Percentiles rank a stretch among this genome's conserved stretches.
phyloP scores from a whole-genome alignment of 2,113 vertebrate species.

The Thomomys bottae region DNA sequence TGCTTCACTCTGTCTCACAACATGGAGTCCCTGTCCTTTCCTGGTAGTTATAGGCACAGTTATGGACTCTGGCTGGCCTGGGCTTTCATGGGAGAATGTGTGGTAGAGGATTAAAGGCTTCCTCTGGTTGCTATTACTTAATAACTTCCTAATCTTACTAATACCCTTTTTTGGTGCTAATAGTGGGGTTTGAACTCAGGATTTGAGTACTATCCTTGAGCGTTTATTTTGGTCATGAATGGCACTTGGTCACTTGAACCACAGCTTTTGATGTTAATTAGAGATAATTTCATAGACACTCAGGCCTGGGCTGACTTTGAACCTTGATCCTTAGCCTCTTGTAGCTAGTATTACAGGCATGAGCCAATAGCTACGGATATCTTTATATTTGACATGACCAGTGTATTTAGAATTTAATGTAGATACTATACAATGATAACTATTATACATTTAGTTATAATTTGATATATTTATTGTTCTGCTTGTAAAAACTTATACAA shows the following conservation, averaged over 20 bases:
- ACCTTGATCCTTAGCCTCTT: too few species aligned
- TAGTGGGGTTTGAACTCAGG: too few species aligned
- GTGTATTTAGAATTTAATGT: constrained; percentile 10
- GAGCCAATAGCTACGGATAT: background rate
- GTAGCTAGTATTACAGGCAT: too few species aligned
- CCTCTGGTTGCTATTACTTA: background rate
- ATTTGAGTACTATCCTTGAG: too few species aligned
- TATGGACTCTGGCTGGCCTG: background rate
- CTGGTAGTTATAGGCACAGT: background rate
- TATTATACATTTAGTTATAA: constrained; percentile 5
- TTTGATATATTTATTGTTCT: background rate
- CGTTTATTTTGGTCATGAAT: too few species aligned
- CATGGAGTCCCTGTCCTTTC: background rate
- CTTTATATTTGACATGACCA: background rate
- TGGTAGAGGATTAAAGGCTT: background rate
- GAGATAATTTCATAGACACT: too few species aligned
- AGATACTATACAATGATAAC: background rate
- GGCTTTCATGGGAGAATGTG: background rate
- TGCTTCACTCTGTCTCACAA: background rate
- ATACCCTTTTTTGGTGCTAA: too few species aligned
- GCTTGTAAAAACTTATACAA: constrained; percentile 32
- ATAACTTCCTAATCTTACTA: background rate
- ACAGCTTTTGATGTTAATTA: too few species aligned
- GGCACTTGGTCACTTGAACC: too few species aligned
- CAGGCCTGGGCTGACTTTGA: too few species aligned